Evolutionary conservation across 1,140 invertebrate species (phyloP).

Genomic region (Diorhabda carinulata): DNA sequence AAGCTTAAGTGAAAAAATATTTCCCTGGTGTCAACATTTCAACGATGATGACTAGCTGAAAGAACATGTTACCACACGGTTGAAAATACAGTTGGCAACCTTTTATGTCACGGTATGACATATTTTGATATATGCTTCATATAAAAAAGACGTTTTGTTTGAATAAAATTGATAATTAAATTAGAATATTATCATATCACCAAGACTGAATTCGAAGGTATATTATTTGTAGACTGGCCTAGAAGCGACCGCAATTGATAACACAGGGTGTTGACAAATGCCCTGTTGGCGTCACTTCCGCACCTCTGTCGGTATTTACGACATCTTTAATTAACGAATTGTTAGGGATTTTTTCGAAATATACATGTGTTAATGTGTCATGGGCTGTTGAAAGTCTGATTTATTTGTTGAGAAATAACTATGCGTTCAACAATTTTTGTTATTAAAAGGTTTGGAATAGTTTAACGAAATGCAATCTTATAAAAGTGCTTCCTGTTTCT

Average conservation of each 20-base stretch:
- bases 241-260: background rate
- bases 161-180: too few relatives aligned
- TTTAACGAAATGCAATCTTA: background rate
- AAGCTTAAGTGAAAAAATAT: too few relatives aligned
- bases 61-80: too few relatives aligned
- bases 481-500: too few relatives aligned
- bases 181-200: too few relatives aligned
- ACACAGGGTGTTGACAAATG: background rate
- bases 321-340: conserved; percentile 10
- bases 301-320: conserved; percentile 9
- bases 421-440: background rate
- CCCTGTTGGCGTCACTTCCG: background rate
- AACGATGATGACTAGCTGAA: too few relatives aligned
- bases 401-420: background rate
- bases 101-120: too few relatives aligned
- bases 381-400: background rate
- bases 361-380: conserved; percentile 6
- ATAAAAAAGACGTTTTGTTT: too few relatives aligned
- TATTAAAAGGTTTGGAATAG: conserved; percentile 3
- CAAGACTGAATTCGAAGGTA: too few relatives aligned
- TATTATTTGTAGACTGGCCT: background rate
- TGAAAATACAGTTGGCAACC: too few relatives aligned
- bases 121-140: too few relatives aligned
- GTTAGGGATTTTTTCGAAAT: background rate
- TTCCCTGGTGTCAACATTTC: too few relatives aligned